Evolutionary conservation across 2,888 invertebrate genomes (phyloP).

Genomic region (Diabrotica balteata): DNA sequence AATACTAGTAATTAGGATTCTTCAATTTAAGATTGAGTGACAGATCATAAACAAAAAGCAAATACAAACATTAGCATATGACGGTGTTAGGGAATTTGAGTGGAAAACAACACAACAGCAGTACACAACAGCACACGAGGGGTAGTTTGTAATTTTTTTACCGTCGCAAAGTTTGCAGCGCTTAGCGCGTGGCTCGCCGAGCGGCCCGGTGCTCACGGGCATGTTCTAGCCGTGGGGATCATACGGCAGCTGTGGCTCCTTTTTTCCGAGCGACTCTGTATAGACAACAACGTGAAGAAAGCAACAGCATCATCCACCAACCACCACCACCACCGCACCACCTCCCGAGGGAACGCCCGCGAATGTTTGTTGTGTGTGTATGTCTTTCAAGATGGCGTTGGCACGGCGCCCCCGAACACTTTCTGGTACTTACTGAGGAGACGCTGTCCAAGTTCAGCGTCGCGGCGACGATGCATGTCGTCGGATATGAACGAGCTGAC

Average conservation of each 20-base stretch:
- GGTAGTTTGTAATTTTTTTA: slow-evolving; percentile 51
- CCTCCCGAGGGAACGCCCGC: slow-evolving; percentile 15
- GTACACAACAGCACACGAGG: not conserved
- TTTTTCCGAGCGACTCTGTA: slow-evolving; percentile 35
- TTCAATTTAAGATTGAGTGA: too few relatives aligned
- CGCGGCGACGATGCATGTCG: slow-evolving; percentile 37
- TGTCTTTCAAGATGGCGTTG: slow-evolving; percentile 20
- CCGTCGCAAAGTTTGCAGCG: slow-evolving; percentile 94
- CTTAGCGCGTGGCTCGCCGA: slow-evolving; percentile 83
- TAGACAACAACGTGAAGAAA: slow-evolving; percentile 13
- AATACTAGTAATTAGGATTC: too few relatives aligned
- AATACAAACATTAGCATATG: too few relatives aligned
- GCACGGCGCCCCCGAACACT: slow-evolving; percentile 35
- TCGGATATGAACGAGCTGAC: slow-evolving; percentile 36
- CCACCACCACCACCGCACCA: slow-evolving; percentile 18
- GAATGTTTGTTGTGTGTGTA: slow-evolving; percentile 14
- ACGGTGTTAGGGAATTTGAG: too few relatives aligned
- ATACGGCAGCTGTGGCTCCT: slow-evolving; percentile 39
- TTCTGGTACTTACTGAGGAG: slow-evolving; percentile 45
- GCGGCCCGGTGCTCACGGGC: slow-evolving; percentile 70
- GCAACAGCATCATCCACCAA: slow-evolving; percentile 14
- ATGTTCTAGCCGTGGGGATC: slow-evolving; percentile 58
- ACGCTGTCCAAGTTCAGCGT: slow-evolving; percentile 16
- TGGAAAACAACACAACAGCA: too few relatives aligned
- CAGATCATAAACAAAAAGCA: too few relatives aligned